Base-by-base conservation (phyloP, 92 coral and sea anemone genomes). In the Bergia puertoricense region DNA sequence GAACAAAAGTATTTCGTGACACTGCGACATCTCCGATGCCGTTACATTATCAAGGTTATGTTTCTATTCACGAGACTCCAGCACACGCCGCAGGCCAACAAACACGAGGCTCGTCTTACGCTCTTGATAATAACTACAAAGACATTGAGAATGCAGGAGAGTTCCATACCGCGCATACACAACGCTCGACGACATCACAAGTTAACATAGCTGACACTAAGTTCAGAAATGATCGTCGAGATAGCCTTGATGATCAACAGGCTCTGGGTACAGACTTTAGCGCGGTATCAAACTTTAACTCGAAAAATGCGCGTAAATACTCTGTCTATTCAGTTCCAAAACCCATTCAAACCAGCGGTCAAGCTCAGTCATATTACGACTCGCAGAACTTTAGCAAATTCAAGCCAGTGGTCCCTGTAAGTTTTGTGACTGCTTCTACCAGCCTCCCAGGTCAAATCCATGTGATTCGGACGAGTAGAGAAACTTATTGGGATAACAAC, bases 241-340 rank as follows among this genome's bases (percentile, higher is more conserved):
- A 67, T 23, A 48, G 68, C 48, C 42, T 6, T 36, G 46, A 78
- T 54, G 30, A 38, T 62, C 43, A 62, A 22, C 54, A 23, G 15
- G 40, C n/a, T 50, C 56, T 8, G 0, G 18, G 37, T 69, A 16
- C 57, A n/a, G 41, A 37, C 22, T 5, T 84, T 46, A n/a, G 37
- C n/a, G 20, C 67, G 44, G 15, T 15, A 72, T 46, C 77, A 1
- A 73, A 69, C 44, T 41, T 30, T 3, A 42, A 51, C 1, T 37
- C 45, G 20, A 72, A 13, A 30, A 44, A 66, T 45, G 90, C 85
- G 8, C 89, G 90, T 20, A 72, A 92, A 54, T 92, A 92, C 59
- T 87, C 94, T 40, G 88, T 92, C 41, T 92, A 89, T 30, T 87
- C 92, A 23, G 45, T 91, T 46, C 94, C 94, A 1, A 38, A 16